phyloP scores from a whole-genome alignment of 1,140 invertebrate genomes.

The Hycleus cichorii region DNA sequence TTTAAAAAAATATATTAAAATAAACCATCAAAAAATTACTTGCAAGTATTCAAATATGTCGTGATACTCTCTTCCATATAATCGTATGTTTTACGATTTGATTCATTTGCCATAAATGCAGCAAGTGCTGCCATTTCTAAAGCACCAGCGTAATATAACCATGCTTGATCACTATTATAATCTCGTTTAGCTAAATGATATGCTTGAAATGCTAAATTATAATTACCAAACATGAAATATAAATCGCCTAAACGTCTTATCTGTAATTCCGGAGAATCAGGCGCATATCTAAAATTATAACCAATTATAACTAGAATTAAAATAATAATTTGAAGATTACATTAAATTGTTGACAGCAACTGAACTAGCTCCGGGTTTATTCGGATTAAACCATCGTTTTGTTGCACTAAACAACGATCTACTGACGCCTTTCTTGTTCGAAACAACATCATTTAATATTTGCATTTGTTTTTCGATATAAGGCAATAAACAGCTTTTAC shows the following conservation, averaged over 20 bases:
- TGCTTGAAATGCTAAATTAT: constrained; percentile 82
- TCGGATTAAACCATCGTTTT: constrained; percentile 89
- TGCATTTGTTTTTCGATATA: constrained; percentile 83
- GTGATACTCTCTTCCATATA: constrained; percentile 92
- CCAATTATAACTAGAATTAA: neutral
- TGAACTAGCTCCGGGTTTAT: constrained; percentile 60
- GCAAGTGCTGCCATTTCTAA: constrained; percentile 92
- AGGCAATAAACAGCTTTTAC: constrained; percentile 76
- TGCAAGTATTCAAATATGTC: constrained; percentile 83
- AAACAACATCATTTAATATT: constrained; percentile 73
- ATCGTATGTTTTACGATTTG: constrained; percentile 67
- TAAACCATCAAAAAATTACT: constrained; percentile 45
- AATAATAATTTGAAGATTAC: constrained; percentile 46
- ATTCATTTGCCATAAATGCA: constrained; percentile 81
- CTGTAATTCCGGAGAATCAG: constrained; percentile 89
- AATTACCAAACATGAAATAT: constrained; percentile 94
- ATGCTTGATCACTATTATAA: constrained; percentile 92
- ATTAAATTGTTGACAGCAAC: constrained; percentile 68
- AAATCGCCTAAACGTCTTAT: constrained; percentile 87
- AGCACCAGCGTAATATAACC: constrained; percentile 93
- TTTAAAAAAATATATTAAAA: neutral
- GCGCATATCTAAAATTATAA: constrained; percentile 59
- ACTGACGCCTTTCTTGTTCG: constrained; percentile 85
- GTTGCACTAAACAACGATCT: constrained; percentile 87
- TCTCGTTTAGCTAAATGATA: constrained; percentile 96